Base-by-base conservation (phyloP, 2,888 invertebrate genomes). In the Euphydryas editha region DNA sequence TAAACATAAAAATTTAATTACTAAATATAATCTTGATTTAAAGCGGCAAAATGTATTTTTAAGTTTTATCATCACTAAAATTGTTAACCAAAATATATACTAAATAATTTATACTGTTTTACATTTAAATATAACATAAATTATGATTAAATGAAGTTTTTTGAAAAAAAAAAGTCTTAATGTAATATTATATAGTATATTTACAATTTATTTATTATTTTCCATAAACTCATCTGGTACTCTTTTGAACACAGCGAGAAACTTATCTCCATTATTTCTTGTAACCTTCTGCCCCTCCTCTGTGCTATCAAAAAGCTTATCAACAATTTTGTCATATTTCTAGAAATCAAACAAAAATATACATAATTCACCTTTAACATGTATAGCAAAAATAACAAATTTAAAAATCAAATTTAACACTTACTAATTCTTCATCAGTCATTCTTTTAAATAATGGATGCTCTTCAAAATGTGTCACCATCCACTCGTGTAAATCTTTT, bases 271-370 rank as follows among this genome's bases (percentile, higher is more conserved):
- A 75, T 97, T 96, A 86, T 99, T 99, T 77, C 99, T 94, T 0
- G 98, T 96, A 0, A 99, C 99, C 92, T 99, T 99, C 85, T 99
- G 96, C 0, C 99, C 99, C 93, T 99, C 99, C 92, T 99, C 99
- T 51, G 99, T 98, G 81, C 98, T 97, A 80, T 96, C 96, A 82
- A 95, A 98, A 8, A 99, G 91, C 86, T 98, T 97, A 7, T 96
- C 96, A n/a, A 98, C 95, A 65, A 99, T 95, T 1, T 96, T 95
- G 93, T 99, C 99, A 6, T 82, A 83, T 79, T 94, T 93, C 98
- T 97, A 83, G 8, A 30, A 30, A 30, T 8, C 5, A 65, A 94
- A 94, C 51, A 69, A 69, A 59, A 70, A 62, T 36, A 44, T 21
- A 51, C n/a, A 51, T 51, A 51, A n/a, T 51, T 24, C 2, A 24